Conservation (phyloP, 2,113 vertebrate genomes). For the Sturnus vulgaris region DNA sequence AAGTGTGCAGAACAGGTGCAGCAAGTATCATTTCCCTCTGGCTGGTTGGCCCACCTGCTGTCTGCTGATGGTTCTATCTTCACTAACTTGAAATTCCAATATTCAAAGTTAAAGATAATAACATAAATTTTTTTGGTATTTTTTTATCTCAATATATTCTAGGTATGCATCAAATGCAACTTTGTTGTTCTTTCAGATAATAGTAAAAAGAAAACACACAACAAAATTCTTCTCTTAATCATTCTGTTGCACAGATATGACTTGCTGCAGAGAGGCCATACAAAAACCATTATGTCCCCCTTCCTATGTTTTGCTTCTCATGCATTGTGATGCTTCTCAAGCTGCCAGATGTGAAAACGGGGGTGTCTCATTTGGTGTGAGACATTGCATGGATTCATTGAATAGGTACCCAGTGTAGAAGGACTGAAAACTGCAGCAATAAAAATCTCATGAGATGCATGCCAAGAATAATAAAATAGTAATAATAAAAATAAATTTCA, state of each 20-base stretch:
- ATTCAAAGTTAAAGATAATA: conserved; percentile 12
- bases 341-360: not conserved
- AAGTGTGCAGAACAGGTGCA: conserved; percentile 42
- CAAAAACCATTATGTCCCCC: not conserved
- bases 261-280: not conserved
- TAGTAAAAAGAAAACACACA: not conserved
- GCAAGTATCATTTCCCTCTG: conserved; percentile 49
- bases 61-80: conserved; percentile 41
- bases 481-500: not conserved
- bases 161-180: not conserved
- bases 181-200: not conserved
- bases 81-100: not conserved
- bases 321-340: not conserved
- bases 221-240: not conserved
- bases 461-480: not conserved
- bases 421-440: not conserved
- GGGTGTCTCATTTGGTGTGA: not conserved
- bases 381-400: not conserved
- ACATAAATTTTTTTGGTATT: not conserved
- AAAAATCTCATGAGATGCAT: not conserved
- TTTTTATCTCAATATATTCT: not conserved
- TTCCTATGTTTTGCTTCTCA: not conserved
- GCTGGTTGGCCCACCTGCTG: conserved; percentile 63
- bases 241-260: not conserved
- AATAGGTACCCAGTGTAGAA: not conserved